A percentile compares a stretch with the other conserved stretches of the same genome.
These are phyloP conservation scores for Leptinotarsa lineolata DNA, from an alignment of 1,140 invertebrate genomes.

Conservation along the genomic window DNA sequence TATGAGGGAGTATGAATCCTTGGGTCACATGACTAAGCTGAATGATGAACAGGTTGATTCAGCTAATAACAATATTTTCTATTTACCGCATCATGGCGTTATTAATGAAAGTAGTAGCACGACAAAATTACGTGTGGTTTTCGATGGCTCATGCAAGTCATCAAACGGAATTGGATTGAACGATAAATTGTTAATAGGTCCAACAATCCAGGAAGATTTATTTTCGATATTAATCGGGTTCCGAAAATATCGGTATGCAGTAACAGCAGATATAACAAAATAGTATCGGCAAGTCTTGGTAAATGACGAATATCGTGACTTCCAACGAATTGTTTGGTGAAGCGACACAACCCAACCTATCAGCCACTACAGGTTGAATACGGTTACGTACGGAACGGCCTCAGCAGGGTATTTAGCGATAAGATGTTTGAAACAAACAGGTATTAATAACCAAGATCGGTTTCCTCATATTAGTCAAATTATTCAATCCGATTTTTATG, in stretches of 20 bases:
- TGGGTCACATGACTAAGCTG: conserved; percentile 42
- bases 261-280: conserved; percentile 20
- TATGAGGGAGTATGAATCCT: conserved; percentile 50
- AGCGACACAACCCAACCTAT: not conserved
- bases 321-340: conserved; percentile 22
- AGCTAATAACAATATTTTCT: conserved; percentile 31
- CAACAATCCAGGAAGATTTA: conserved; percentile 38
- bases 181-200: conserved; percentile 39
- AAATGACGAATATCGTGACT: not conserved
- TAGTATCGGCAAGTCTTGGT: conserved; percentile 10
- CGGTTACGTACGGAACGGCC: conserved; percentile 32
- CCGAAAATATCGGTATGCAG: not conserved
- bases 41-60: not conserved
- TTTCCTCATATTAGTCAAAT: conserved; percentile 47
- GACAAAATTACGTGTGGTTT: conserved; percentile 48
- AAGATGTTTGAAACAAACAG: conserved; percentile 13
- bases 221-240: conserved; percentile 2
- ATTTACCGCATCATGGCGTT: conserved; percentile 52
- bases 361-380: conserved; percentile 20
- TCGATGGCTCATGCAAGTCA: conserved; percentile 39
- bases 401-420: conserved; percentile 50
- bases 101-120: conserved; percentile 32
- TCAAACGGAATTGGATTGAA: conserved; percentile 42
- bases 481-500: conserved; percentile 52
- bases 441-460: not conserved